Evolutionary conservation across 64 coral and sea anemone genomes (phyloP).

Genomic region (Cladopsammia gracilis): DNA sequence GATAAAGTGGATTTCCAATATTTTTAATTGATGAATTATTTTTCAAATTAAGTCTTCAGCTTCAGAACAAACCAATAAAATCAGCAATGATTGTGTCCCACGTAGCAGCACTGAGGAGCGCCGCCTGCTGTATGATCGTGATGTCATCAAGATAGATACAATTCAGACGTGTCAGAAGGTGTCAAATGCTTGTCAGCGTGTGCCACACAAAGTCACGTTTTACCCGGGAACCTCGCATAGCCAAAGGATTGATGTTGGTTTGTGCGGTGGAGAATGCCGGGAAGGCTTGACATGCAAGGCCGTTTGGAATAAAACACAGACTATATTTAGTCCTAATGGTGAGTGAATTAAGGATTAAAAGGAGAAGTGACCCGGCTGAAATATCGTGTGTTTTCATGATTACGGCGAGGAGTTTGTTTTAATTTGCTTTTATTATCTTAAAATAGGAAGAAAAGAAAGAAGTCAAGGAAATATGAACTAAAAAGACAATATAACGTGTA

Average conservation of each 20-base stretch:
- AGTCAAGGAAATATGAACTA: no score
- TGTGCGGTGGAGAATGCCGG: neutral
- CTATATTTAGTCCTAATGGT: neutral
- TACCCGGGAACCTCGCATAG: neutral
- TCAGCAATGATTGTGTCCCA: neutral
- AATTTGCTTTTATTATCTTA: no score
- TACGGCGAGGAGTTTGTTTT: no score
- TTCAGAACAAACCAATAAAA: neutral
- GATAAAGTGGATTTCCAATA: no score
- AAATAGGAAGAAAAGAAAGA: no score
- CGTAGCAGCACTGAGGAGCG: neutral
- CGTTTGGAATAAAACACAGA: neutral
- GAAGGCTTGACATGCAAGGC: neutral
- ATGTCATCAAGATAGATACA: neutral
- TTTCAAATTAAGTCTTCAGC: neutral
- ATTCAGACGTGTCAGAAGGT: constrained; percentile 3
- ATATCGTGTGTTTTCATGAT: no score
- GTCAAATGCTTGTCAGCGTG: neutral
- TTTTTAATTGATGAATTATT: neutral
- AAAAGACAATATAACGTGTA: no score
- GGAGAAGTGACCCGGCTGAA: no score
- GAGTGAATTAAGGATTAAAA: no score
- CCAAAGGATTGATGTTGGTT: neutral
- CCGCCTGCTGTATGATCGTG: neutral
- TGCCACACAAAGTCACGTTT: neutral